Evolutionary conservation across 2,113 vertebrate genomes (phyloP).

Genomic region (Marcusenius ussheri): DNA sequence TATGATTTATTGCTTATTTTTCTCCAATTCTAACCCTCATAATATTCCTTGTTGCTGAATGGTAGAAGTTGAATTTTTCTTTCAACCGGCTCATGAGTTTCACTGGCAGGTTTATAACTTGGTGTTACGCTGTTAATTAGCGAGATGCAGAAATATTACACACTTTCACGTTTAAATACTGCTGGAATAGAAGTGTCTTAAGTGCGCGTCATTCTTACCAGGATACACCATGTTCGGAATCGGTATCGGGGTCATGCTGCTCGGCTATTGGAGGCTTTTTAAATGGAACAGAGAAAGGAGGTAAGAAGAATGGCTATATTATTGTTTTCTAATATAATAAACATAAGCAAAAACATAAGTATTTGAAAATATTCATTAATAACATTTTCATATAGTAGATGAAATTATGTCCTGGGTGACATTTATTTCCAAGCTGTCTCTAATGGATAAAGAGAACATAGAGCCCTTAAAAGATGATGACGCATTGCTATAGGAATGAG

Average conservation of each 20-base stretch:
- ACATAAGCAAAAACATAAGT: not conserved
- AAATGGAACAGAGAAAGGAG: conserved; percentile 83
- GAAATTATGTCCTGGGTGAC: not conserved
- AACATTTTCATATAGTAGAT: not conserved
- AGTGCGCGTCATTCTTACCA: conserved; percentile 32
- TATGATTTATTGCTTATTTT: not conserved
- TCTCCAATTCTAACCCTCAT: not conserved
- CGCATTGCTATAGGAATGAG: not conserved
- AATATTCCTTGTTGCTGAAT: not conserved
- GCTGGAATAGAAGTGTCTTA: not conserved
- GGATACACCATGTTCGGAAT: conserved; percentile 79
- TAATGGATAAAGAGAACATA: not conserved
- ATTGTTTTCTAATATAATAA: not conserved
- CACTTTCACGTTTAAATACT: not conserved
- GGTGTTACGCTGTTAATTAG: not conserved
- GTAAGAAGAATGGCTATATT: conserved; percentile 40
- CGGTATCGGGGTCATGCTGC: conserved; percentile 65
- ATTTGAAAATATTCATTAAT: not conserved
- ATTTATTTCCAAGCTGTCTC: not conserved
- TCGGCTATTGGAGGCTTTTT: conserved; percentile 74
- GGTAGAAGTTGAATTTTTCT: not conserved
- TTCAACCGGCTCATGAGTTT: not conserved
- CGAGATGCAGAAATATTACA: not conserved
- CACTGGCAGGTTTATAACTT: not conserved
- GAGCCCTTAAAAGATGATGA: not conserved